These are phyloP conservation scores for Climacteris rufus DNA, from an alignment of 2,113 vertebrate genomes.

Conservation along the genomic window DNA sequence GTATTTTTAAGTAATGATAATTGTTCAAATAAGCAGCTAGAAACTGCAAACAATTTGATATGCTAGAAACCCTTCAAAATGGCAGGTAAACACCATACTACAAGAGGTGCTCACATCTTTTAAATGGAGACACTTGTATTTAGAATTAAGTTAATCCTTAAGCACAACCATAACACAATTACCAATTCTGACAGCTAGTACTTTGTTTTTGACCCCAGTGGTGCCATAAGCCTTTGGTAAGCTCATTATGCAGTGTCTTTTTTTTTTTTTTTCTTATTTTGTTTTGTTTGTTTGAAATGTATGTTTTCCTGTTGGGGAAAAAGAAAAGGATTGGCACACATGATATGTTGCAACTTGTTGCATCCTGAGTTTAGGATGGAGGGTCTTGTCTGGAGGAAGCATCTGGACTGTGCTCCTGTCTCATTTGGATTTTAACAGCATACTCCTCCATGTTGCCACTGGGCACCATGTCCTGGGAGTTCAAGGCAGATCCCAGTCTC, in stretches of 20 bases:
- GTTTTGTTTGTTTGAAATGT: background rate
- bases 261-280: background rate
- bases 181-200: background rate
- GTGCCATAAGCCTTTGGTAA: background rate
- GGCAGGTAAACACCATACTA: background rate
- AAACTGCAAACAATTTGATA: background rate
- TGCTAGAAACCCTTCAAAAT: background rate
- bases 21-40: background rate
- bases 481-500: background rate
- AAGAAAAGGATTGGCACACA: background rate
- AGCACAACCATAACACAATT: background rate
- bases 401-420: background rate
- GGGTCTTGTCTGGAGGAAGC: background rate
- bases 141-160: background rate
- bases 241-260: rapidly evolving
- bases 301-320: background rate
- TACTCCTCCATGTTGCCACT: background rate
- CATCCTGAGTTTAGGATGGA: background rate
- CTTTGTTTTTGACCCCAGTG: background rate
- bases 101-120: background rate
- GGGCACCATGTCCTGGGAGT: background rate
- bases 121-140: background rate
- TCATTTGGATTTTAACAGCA: background rate
- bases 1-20: background rate
- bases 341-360: background rate